phyloP scores from a whole-genome alignment of 2,797 vertebrate species.

The Sparus aurata region DNA sequence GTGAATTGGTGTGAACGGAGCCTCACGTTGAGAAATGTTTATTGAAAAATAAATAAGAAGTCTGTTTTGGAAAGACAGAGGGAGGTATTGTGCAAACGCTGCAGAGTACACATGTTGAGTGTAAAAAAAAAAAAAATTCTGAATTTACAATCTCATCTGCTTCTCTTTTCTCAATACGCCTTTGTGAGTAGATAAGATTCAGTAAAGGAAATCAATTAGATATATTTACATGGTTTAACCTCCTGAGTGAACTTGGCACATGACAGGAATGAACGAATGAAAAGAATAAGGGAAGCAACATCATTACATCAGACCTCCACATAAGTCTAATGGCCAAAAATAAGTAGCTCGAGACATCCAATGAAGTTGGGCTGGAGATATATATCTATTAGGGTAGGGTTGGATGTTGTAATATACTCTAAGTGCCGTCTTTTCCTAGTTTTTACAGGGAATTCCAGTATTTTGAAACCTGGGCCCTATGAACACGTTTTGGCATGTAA shows the following conservation, averaged over 20 bases:
- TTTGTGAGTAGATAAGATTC: constrained; percentile 24
- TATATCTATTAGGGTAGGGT: no score
- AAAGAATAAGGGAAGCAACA: background rate
- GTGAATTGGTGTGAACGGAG: constrained; percentile 34
- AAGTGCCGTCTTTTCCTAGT: no score
- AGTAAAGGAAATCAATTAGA: constrained; percentile 17
- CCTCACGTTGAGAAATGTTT: constrained; percentile 38
- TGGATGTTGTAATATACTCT: no score
- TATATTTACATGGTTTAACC: constrained; percentile 2
- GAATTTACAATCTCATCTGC: constrained; percentile 12
- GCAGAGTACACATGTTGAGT: background rate
- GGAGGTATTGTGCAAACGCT: constrained; percentile 2
- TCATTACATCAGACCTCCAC: background rate
- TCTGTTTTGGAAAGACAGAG: constrained; percentile 2
- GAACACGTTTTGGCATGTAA: no score
- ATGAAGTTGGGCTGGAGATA: no score
- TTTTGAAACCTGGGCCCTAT: no score
- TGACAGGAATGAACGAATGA: constrained; percentile 1
- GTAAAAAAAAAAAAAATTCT: background rate
- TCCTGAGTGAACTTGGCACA: constrained; percentile 4
- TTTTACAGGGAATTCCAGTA: no score
- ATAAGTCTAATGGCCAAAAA: background rate
- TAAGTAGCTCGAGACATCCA: background rate
- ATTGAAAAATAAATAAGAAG: constrained; percentile 33
- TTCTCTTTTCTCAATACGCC: constrained; percentile 17